Conservation (phyloP, 64 coral and sea anemone genomes). For the Actinia tenebrosa region DNA sequence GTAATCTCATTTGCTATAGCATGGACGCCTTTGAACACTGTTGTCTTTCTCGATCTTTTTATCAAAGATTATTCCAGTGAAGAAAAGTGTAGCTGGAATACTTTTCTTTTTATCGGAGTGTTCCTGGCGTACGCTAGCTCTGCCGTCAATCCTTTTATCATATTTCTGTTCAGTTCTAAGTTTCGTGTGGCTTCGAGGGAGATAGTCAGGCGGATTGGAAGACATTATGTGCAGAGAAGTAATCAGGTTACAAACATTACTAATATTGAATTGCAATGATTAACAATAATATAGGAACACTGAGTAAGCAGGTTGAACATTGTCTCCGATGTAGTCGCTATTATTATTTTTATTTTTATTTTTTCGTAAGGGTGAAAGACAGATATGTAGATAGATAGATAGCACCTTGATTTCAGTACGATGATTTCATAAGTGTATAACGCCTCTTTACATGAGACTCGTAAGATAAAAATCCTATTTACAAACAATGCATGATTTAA, state of each 20-base stretch:
- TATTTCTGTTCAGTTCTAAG: slow-evolving; percentile 5
- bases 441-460: no score
- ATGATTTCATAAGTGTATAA: no score
- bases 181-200: slow-evolving; percentile 3
- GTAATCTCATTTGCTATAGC: slow-evolving; percentile 24
- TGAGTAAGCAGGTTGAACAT: no score
- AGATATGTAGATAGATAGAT: no score
- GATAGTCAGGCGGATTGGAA: background rate
- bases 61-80: background rate
- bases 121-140: background rate
- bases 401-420: no score
- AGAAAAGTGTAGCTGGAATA: background rate
- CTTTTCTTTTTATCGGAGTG: slow-evolving; percentile 15
- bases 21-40: slow-evolving; percentile 35
- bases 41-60: slow-evolving; percentile 39
- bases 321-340: no score
- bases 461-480: no score
- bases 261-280: background rate
- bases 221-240: background rate
- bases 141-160: slow-evolving; percentile 9
- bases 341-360: no score
- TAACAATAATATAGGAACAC: background rate
- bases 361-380: no score
- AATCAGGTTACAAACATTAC: background rate
- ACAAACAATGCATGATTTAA: no score